These are phyloP conservation scores for Caenorhabditis sp. DNA, from an alignment of 2,888 invertebrate species.

Conservation along the genomic window DNA sequence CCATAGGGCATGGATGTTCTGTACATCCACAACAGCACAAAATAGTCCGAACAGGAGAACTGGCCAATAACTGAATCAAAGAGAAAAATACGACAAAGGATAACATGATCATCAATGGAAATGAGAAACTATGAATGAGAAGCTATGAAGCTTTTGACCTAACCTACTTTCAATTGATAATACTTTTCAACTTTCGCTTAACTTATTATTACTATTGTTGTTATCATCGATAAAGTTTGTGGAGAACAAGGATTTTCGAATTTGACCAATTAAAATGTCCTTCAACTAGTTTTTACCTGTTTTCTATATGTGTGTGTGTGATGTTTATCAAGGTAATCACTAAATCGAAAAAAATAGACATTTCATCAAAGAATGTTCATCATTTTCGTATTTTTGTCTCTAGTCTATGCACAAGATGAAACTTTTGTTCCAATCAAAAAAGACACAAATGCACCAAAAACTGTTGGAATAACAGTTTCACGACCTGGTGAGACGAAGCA, in stretches of 20 bases:
- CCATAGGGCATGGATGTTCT: conserved; percentile 44
- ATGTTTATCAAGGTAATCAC: neutral
- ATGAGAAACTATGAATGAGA: neutral
- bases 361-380: neutral
- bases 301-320: neutral
- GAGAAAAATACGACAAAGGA: neutral
- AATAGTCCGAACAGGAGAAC: conserved; percentile 39
- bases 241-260: conserved; percentile 3
- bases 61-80: neutral
- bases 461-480: neutral
- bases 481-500: conserved; percentile 2
- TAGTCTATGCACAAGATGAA: neutral
- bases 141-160: neutral
- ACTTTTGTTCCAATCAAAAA: conserved; percentile 32
- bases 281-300: conserved; percentile 7
- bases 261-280: conserved; percentile 22
- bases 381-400: neutral
- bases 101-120: neutral
- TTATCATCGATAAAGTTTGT: neutral
- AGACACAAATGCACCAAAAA: neutral
- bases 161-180: conserved; percentile 1
- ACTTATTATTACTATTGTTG: neutral
- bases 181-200: neutral
- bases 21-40: conserved; percentile 47
- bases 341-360: neutral